Conservation (phyloP, 2,797 vertebrate genomes). For the Champsocephalus gunnari region DNA sequence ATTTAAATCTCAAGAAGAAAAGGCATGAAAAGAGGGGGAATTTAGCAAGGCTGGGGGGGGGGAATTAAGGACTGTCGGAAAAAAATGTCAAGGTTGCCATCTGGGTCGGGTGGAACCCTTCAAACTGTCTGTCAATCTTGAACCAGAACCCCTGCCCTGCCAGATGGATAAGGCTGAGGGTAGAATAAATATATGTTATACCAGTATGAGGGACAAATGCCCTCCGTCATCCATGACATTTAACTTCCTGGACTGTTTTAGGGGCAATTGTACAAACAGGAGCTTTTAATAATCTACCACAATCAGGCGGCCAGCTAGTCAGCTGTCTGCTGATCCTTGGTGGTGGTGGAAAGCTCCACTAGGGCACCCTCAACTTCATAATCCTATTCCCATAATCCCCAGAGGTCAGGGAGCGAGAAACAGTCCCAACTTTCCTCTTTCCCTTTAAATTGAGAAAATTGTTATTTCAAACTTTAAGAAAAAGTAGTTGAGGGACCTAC, state of each 20-base stretch:
- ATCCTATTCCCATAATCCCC: constrained; percentile 79
- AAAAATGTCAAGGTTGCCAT: constrained; percentile 81
- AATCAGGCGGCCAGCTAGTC: constrained; percentile 53
- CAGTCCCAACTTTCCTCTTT: constrained; percentile 25
- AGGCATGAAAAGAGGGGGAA: constrained; percentile 32
- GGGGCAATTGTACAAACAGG: constrained; percentile 21
- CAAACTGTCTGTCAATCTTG: constrained; percentile 61
- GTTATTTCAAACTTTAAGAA: constrained; percentile 25
- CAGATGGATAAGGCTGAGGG: constrained; percentile 28
- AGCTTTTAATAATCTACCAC: constrained; percentile 51
- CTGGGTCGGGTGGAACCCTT: constrained; percentile 62
- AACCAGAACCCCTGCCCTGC: constrained; percentile 22
- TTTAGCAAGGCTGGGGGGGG: background rate
- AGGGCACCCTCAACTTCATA: constrained; percentile 60
- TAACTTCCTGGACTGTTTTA: constrained; percentile 48
- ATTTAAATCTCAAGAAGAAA: constrained; percentile 70
- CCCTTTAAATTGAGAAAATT: constrained; percentile 34
- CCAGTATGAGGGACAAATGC: constrained; percentile 21
- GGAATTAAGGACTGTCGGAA: constrained; percentile 54
- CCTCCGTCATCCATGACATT: constrained; percentile 39
- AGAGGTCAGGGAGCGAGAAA: constrained; percentile 52
- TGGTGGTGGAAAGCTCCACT: constrained; percentile 44
- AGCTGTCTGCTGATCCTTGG: constrained; percentile 57
- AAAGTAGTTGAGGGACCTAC: constrained; percentile 8
- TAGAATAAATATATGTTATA: constrained; percentile 15